Evolutionary conservation across 2,888 invertebrate genomes (phyloP), one percentile per base, ranked within the genome.

Genomic region (Tetranychus truncatus): DNA sequence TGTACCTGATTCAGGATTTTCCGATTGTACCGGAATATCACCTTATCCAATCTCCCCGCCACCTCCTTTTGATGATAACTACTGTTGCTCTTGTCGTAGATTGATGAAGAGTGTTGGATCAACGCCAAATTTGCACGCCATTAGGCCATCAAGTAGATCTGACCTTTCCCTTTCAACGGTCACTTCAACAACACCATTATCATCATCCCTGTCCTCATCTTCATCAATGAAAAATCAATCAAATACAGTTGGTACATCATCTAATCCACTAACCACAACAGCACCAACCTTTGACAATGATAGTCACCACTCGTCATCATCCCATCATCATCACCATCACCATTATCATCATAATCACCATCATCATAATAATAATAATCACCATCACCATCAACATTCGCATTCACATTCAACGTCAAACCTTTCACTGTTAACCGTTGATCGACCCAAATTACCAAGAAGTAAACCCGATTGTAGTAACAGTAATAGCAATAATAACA

Each of bases 361-460:
- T 55, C 55, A 55, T 55, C 55, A 55, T 55, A 55, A 15, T 55
- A 9, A 9, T 15, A 9, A 55, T 15, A 55, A 55, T 55, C 55
- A 55, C 11, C 55, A 55, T 9, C 55, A 55, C 9, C 9, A 55
- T 15, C 55, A 55, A 55, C 55, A 55, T 55, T 55, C 15, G 2
- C 55, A 55, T 55, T 55, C 55, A 55, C 55, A 55, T 55, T 55
- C 55, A 55, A 55, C 55, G 15, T 55, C 55, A 55, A 55, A 55
- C 55, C 55, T 55, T 55, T 55, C 55, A 55, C 55, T 55, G 15
- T 55, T 55, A 55, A 55, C 55, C 55, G 55, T 55, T 69, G 69
- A 69, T 24, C 20, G 69, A 69, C 69, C 69, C 34, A 69, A 69
- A 69, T 69, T 69, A 21, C 69, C 69, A 20, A 69, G 34, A 69